Base-by-base conservation (phyloP, 2,888 invertebrate species). In the Yponomeuta cagnagella region DNA sequence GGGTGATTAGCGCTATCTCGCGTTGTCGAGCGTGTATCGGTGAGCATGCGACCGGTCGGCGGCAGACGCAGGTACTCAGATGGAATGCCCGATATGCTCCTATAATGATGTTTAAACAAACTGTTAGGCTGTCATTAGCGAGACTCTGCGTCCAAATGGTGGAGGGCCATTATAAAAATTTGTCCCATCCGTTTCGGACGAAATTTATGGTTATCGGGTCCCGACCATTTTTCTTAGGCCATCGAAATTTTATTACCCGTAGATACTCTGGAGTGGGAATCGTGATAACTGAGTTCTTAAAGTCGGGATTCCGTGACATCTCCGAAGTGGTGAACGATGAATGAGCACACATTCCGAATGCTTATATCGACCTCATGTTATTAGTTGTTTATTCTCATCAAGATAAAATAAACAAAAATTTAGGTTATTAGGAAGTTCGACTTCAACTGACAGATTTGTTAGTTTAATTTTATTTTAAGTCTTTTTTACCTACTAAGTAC, bases 61-160 rank as follows among this genome's bases (percentile, higher is more conserved):
- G 70, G 72, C 76, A 76, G 75, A 76, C 76, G 78, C 85, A 86
- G 86, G 85, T 87, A 88, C 83, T 74, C 77, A 84, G 89, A 88
- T 91, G 90, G 91, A 89, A 92, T 91, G 86, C 79, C 81, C 81
- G 91, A 92, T 91, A 92, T 86, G 88, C 84, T 85, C 81, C 88
- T 90, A 90, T 92, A 90, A 92, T 91, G 91, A 92, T 90, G 92
- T 90, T 91, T 88, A 91, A 90, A 91, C 91, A 92, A 91, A 91
- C 90, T 90, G 89, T 90, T 91, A 90, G 88, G 79, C 87, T 88
- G 87, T 90, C 91, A 91, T 90, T 91, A 92, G 88, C 88, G 88
- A 88, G 82, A 86, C 88, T 84, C 85, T 80, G 82, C 80, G 77
- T 79, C 85, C 86, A 89, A 90, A 90, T 90, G 89, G 89, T 87